A percentile compares a stretch with the other conserved stretches of the same genome.
Evolutionary conservation across 2,797 vertebrate species (phyloP).

Genomic region (Macrochelys suwanniensis): DNA sequence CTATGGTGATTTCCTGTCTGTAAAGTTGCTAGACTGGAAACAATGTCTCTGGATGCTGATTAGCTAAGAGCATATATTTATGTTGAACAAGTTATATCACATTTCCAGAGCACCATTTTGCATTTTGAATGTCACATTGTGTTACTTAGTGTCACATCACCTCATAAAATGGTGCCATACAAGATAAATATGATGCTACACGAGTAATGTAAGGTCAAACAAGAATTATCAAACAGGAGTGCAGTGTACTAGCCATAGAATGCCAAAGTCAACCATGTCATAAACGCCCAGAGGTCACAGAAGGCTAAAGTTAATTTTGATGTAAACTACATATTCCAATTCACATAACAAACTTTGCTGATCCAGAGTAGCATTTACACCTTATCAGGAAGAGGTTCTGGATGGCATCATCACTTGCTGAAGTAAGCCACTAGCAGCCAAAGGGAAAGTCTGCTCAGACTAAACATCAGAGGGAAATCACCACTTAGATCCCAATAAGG

Average conservation of each 20-base stretch:
- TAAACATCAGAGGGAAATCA: neutral
- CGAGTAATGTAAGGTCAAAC: neutral
- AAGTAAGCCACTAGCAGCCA: neutral
- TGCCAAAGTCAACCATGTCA: neutral
- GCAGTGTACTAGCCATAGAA: neutral
- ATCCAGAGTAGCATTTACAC: neutral
- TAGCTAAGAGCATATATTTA: accelerated
- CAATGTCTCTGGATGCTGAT: accelerated
- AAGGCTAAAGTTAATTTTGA: neutral
- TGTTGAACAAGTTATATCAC: accelerated
- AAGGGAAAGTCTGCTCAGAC: neutral
- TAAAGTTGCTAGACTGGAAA: accelerated
- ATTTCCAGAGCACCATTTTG: accelerated
- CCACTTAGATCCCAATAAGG: no score
- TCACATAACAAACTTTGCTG: neutral
- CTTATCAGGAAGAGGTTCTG: neutral
- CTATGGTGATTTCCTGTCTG: accelerated
- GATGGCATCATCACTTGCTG: neutral
- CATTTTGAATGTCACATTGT: accelerated
- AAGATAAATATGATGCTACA: accelerated
- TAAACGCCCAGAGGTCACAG: neutral
- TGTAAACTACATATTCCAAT: neutral
- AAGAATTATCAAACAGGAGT: neutral
- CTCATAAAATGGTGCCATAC: accelerated
- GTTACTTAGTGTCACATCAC: accelerated